Evolutionary conservation across 2,113 vertebrate species (phyloP).

Genomic region (Phalacrocorax pelagicus): DNA sequence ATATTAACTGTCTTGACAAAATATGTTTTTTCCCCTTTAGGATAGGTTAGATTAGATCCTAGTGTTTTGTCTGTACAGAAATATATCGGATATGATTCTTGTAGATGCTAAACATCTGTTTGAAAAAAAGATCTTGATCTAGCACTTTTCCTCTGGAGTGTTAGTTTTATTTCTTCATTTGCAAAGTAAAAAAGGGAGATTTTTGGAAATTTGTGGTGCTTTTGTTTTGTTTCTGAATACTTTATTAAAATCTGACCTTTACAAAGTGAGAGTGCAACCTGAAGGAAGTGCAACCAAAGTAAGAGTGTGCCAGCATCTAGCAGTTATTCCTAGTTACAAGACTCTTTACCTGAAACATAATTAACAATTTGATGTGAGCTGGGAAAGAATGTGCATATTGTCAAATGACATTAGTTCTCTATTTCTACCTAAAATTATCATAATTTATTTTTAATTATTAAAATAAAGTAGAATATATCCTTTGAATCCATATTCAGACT

Average conservation of each 20-base stretch:
- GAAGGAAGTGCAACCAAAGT: background rate
- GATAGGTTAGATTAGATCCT: background rate
- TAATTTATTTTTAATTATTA: background rate
- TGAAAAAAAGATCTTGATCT: background rate
- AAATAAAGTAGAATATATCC: background rate
- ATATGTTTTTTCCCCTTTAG: background rate
- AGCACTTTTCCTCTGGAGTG: background rate
- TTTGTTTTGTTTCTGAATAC: background rate
- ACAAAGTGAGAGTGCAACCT: background rate
- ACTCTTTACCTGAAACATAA: background rate
- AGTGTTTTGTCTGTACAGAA: background rate
- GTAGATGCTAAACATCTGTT: background rate
- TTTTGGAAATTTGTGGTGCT: background rate
- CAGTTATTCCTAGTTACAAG: background rate
- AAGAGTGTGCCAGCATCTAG: too few relatives aligned
- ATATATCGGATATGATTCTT: background rate
- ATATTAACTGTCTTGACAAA: background rate
- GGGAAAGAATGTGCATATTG: background rate
- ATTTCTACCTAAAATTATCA: background rate
- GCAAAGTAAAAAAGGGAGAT: background rate
- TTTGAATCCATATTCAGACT: background rate
- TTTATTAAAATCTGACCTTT: background rate
- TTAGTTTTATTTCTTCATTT: background rate
- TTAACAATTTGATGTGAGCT: background rate
- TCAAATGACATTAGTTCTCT: background rate